Conservation (phyloP, 2,113 vertebrate genomes). For the Choloepus hoffmanni region DNA sequence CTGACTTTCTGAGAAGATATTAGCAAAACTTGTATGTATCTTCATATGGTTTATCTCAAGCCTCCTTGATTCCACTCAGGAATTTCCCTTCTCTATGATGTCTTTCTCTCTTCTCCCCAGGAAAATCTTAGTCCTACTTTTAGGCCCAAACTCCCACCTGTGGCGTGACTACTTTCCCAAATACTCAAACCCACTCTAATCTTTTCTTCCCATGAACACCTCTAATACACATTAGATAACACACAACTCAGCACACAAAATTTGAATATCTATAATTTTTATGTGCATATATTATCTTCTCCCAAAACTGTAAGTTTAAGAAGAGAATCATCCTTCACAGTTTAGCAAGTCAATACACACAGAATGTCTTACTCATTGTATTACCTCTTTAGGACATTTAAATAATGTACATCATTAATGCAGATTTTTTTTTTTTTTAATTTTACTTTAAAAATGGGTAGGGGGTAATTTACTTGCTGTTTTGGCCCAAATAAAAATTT, state of each 20-base stretch:
- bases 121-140: not conserved
- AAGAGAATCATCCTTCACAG: not conserved
- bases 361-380: not conserved
- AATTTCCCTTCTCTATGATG: not conserved
- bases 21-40: not conserved
- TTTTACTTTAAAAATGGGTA: not conserved
- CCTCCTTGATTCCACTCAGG: not conserved
- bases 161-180: not conserved
- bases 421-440: no score
- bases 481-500: slow-evolving; percentile 13
- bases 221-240: not conserved
- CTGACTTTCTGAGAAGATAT: not conserved
- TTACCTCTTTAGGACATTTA: not conserved
- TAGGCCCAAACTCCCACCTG: not conserved
- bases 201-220: not conserved
- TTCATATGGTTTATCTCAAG: not conserved
- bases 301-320: not conserved
- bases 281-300: not conserved
- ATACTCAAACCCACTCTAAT: not conserved
- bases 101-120: not conserved
- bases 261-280: not conserved
- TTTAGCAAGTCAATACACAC: not conserved
- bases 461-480: not conserved
- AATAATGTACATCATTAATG: not conserved
- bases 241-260: not conserved